Base-by-base conservation (phyloP, 2,797 vertebrate genomes). In the Erethizon dorsatum region DNA sequence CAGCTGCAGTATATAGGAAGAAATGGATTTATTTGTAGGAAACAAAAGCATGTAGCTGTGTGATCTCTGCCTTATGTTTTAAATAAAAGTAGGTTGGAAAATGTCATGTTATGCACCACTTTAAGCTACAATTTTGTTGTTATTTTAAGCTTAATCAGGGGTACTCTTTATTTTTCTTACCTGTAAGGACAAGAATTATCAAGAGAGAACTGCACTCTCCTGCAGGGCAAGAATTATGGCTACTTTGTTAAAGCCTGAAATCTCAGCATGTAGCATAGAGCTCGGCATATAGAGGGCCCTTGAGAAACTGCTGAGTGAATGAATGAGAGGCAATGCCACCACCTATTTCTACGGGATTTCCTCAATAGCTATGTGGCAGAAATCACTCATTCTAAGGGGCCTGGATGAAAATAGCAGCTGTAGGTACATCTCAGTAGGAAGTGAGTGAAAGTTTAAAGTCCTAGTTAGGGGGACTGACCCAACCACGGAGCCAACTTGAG, bases 141-240 rank as follows among this genome's bases (percentile, higher is more conserved):
- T 79, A 20, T 52, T 91, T 82, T 83, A 84, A 88, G 71, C 47
- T 88, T 83, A 56, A 65, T 59, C 24, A n/a, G 15, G 6, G 15
- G 15, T 90, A 18, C 33, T 56, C 45, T 69, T 93, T 86, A 24
- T 77, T 96, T 92, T 82, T 92, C 45, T 95, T 73, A 37, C 2
- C 3, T 37, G 15, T 18, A 84, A 80, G 2, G 54, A n/a, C 33
- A 80, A 65, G 78, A 56, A 71, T 88, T 88, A 79, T 59, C 63
- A 41, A 28, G 59, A 95, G 31, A 90, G 57, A 95, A 78, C 2
- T 93, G 15, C 5, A 52, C 2, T 54, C 26, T 57, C 10, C 61
- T 73, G 12, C 15, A 31, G 54, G 20, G 54, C 33, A 63, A 47
- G 37, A 15, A n/a, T 33, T 52, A 17, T 54, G 15, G 73, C 20